phyloP scores from a whole-genome alignment of 53 echinoderm and acorn worm genomes.

The Antedon mediterranea region DNA sequence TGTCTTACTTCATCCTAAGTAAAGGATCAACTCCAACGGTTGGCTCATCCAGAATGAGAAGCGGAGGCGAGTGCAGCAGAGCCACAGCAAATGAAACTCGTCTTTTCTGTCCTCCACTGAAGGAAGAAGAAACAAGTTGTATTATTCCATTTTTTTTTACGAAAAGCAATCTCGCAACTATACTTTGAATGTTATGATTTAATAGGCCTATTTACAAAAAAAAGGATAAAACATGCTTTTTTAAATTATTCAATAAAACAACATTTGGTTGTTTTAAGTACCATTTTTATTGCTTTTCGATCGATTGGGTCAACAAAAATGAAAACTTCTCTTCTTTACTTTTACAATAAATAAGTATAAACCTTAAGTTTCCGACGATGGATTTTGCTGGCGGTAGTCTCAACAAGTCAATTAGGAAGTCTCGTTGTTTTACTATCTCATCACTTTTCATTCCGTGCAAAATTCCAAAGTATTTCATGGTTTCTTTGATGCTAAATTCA shows the following conservation, averaged over 20 bases:
- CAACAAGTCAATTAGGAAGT: constrained; percentile 56
- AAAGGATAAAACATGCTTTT: no score
- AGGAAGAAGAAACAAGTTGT: no score
- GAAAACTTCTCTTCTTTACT: no score
- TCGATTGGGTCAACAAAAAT: no score
- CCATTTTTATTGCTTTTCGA: no score
- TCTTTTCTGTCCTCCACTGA: constrained; percentile 91
- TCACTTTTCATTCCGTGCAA: constrained; percentile 36
- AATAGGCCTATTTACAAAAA: no score
- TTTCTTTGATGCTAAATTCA: constrained; percentile 87
- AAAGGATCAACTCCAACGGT: constrained; percentile 95
- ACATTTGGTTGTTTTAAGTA: no score
- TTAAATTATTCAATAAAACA: no score
- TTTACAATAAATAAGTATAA: neutral
- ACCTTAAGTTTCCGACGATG: constrained; percentile 61
- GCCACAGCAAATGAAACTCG: constrained; percentile 84
- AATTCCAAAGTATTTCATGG: constrained; percentile 68
- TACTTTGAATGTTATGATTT: no score
- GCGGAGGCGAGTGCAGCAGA: constrained; percentile 75
- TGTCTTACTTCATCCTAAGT: constrained; percentile 57
- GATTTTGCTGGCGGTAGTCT: constrained; percentile 44
- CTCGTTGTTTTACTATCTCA: constrained; percentile 19
- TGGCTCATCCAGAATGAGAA: constrained; percentile 91
- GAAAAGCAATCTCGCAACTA: no score
- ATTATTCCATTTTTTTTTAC: no score